phyloP scores from a whole-genome alignment of 2,888 invertebrate genomes.

The Serripes groenlandicus region DNA sequence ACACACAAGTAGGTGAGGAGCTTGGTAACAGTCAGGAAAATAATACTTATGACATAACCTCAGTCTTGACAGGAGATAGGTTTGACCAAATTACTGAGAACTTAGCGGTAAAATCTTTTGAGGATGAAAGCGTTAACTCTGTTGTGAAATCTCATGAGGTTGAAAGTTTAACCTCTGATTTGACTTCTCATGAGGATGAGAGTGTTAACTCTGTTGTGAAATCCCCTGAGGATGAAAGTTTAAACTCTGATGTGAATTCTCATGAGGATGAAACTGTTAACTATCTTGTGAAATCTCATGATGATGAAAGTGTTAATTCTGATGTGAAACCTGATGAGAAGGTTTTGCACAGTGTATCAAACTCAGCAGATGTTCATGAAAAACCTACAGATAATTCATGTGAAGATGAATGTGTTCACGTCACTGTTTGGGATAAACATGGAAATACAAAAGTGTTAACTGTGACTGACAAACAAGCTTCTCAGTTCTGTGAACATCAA shows the following conservation, averaged over 20 bases:
- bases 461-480: slow-evolving; percentile 53
- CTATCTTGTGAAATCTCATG: background rate
- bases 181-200: background rate
- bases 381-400: background rate
- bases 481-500: slow-evolving; percentile 12
- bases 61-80: no score
- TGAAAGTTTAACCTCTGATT: background rate
- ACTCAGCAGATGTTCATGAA: background rate
- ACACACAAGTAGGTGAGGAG: no score
- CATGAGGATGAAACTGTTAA: background rate
- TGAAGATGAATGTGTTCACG: slow-evolving; percentile 34
- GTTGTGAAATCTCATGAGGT: background rate
- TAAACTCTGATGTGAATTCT: background rate
- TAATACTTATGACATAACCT: no score
- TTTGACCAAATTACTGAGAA: no score
- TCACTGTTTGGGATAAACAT: slow-evolving; percentile 40
- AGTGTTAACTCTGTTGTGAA: background rate
- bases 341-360: background rate
- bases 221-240: background rate
- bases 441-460: slow-evolving; percentile 44
- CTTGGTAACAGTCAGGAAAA: background rate
- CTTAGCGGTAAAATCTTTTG: background rate
- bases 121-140: background rate
- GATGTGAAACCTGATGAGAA: background rate
- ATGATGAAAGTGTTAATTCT: background rate